phyloP scores from a whole-genome alignment of 1,140 invertebrate species.

The Batillaria attramentaria region DNA sequence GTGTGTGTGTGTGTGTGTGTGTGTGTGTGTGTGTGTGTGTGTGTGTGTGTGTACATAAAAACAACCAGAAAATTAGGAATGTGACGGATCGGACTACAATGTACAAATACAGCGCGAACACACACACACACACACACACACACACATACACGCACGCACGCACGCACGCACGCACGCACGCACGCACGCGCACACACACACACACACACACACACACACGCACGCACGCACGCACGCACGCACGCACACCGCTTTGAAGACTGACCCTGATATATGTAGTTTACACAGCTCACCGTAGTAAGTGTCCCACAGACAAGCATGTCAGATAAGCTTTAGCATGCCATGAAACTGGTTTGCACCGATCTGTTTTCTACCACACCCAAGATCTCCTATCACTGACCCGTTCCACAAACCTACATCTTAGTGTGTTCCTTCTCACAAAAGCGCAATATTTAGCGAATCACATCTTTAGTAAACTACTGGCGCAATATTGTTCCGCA shows the following conservation, averaged over 20 bases:
- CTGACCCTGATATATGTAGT: too few relatives aligned
- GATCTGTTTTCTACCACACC: too few relatives aligned
- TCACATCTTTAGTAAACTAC: too few relatives aligned
- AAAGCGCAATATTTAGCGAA: too few relatives aligned
- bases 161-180: neutral
- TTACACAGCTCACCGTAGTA: too few relatives aligned
- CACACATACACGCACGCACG: neutral
- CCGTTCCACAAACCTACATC: too few relatives aligned
- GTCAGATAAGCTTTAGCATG: too few relatives aligned
- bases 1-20: neutral
- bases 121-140: slow-evolving; percentile 7
- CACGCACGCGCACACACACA: neutral
- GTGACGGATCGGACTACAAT: neutral
- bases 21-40: slow-evolving; percentile 6
- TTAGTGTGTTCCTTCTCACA: too few relatives aligned
- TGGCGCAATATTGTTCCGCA: too few relatives aligned
- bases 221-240: slow-evolving; percentile 8
- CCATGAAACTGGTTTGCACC: too few relatives aligned
- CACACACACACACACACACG: neutral
- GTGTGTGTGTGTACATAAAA: neutral
- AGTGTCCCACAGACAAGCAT: too few relatives aligned
- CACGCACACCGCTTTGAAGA: neutral
- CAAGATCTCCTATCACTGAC: too few relatives aligned
- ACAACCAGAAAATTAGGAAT: neutral
- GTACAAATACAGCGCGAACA: neutral